Conservation (phyloP, 2,888 invertebrate genomes). For the Germaria angustata region DNA sequence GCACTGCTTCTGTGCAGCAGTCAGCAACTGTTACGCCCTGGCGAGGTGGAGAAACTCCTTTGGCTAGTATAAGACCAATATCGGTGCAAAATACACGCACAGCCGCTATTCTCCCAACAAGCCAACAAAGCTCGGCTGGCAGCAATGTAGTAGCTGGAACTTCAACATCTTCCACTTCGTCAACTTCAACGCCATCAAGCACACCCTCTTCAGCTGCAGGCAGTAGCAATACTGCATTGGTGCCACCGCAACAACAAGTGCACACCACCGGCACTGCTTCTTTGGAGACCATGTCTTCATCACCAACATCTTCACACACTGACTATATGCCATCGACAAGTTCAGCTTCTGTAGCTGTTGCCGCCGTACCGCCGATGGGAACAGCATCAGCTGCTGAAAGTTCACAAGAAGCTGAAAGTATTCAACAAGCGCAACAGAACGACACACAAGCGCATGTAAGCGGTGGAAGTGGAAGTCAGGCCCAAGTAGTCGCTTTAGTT, state of each 20-base stretch:
- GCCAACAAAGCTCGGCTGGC: conserved; percentile 80
- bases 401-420: conserved; percentile 80
- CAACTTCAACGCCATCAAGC: conserved; percentile 73
- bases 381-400: conserved; percentile 79
- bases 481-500: conserved; percentile 86
- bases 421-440: conserved; percentile 77
- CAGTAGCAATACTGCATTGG: conserved; percentile 81
- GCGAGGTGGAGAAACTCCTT: conserved; percentile 89
- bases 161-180: conserved; percentile 76
- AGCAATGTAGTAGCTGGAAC: conserved; percentile 72
- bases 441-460: conserved; percentile 76
- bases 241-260: conserved; percentile 84
- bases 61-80: conserved; percentile 96
- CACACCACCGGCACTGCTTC: conserved; percentile 81
- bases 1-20: conserved; percentile 81
- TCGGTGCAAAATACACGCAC: conserved; percentile 86
- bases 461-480: conserved; percentile 78
- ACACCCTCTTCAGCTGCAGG: conserved; percentile 70
- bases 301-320: conserved; percentile 87
- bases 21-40: conserved; percentile 83
- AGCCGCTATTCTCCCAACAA: conserved; percentile 89
- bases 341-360: conserved; percentile 83
- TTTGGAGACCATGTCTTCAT: conserved; percentile 83
- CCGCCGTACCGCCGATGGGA: conserved; percentile 84
- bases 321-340: conserved; percentile 94